phyloP scores from a whole-genome alignment of 2,113 vertebrate species.

The Esox niger region DNA sequence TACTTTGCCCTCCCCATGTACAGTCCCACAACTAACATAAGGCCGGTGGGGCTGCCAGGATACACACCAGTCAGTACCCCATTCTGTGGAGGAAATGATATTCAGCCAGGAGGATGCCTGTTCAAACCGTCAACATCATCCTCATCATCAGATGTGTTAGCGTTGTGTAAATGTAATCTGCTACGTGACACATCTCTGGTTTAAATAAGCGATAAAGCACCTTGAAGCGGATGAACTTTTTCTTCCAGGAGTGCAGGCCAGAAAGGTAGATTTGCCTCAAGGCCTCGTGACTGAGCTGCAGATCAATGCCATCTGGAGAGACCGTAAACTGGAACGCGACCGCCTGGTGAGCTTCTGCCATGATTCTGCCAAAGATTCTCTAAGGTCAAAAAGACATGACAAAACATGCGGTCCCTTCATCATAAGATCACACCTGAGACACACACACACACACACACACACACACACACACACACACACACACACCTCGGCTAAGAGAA shows the following conservation, averaged over 20 bases:
- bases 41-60: slow-evolving; percentile 43
- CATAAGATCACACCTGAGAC: no score
- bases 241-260: slow-evolving; percentile 93
- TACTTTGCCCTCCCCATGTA: slow-evolving; percentile 42
- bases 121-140: no score
- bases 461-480: no score
- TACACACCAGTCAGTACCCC: slow-evolving; percentile 33
- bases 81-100: no score
- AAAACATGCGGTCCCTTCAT: no score
- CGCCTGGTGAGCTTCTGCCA: slow-evolving; percentile 96
- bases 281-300: slow-evolving; percentile 89
- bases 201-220: slow-evolving; percentile 51
- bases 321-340: slow-evolving; percentile 96
- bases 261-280: slow-evolving; percentile 91
- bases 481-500: no score
- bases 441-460: no score
- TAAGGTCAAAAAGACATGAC: no score
- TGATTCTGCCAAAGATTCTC: slow-evolving; percentile 38
- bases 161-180: no score
- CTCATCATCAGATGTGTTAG: no score
- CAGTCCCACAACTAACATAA: slow-evolving; percentile 37
- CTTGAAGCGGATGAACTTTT: slow-evolving; percentile 94
- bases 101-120: no score
- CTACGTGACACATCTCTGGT: no score
- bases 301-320: slow-evolving; percentile 89